These are phyloP conservation scores for Sminthopsis crassicaudata DNA, from an alignment of 2,113 vertebrate species.

Conservation along the genomic window DNA sequence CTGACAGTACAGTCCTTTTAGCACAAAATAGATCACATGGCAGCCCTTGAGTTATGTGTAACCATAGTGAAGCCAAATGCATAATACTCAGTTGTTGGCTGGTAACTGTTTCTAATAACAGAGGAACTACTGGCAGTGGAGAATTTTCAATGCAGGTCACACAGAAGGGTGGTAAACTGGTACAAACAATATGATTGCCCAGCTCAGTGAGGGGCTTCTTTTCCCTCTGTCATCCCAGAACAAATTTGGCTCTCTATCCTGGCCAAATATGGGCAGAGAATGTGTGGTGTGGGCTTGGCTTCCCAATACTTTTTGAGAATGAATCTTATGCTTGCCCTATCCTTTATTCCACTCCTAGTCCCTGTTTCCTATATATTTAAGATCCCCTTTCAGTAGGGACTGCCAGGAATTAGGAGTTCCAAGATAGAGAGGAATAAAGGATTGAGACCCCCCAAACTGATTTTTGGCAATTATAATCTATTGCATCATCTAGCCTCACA, in stretches of 20 bases:
- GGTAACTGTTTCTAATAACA: slow-evolving; percentile 63
- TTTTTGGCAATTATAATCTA: slow-evolving; percentile 14
- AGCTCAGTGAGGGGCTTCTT: neutral
- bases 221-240: neutral
- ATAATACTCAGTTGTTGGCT: slow-evolving; percentile 1
- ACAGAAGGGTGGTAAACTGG: neutral
- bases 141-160: neutral
- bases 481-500: neutral
- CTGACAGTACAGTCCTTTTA: neutral
- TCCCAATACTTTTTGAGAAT: neutral
- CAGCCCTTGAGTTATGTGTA: slow-evolving; percentile 63
- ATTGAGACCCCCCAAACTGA: neutral
- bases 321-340: neutral
- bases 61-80: slow-evolving; percentile 54
- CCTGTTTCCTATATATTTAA: neutral
- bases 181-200: neutral
- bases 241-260: neutral
- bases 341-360: neutral
- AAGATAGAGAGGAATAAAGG: slow-evolving; percentile 20
- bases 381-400: slow-evolving; percentile 3
- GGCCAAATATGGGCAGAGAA: neutral
- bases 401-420: neutral
- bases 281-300: slow-evolving; percentile 18
- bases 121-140: neutral
- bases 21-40: neutral